Base-by-base conservation (phyloP, 1,140 invertebrate genomes). In the Drosophila leontia region DNA sequence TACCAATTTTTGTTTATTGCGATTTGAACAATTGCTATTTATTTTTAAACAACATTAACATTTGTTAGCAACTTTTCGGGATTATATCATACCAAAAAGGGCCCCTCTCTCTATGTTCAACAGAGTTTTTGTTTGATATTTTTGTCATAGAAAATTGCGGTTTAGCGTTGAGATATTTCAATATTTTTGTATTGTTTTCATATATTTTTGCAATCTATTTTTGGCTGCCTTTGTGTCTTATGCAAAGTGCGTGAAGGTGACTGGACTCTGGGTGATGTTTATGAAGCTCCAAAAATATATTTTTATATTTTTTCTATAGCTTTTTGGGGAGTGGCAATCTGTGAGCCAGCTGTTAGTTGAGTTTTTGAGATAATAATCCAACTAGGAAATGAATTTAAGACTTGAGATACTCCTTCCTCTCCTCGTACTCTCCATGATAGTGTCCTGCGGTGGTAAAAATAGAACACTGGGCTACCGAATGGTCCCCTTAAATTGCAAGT, bases 141-240 rank as follows among this genome's bases (percentile, higher is more conserved):
- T 57, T 57, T 41, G 19, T 19, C 13, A 39, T 59, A 29, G 53
- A 57, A 71, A 65, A 50, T 70, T 48, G 47, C 57, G 42, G 67
- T 50, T 70, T 34, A 7, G 12, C 17, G n/a, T 3, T 7, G 19
- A 0, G 7, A 37, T 37, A 56, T 56, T 68, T 55, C 60, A 69
- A 51, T 51, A 26, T 32, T 23, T 32, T 12, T 37, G 34, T 23
- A 26, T 45, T 62, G 39, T 65, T 34, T 51, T 17, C 15, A 37
- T 19, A 42, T 68, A 42, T 68, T 67, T 72, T 72, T 60, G 69
- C 67, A 71, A 72, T 59, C 69, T 72, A 72, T 72, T 72, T 72
- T 60, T 42, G 53, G 69, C 37, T 19, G 17, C 15, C 23, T 29
- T 69, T 70, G 67, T 70, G 51, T 71, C 37, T 59, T 72, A 72